These are phyloP conservation scores for Esox masquinongy DNA, from an alignment of 2,797 vertebrate genomes.

Conservation along the genomic window DNA sequence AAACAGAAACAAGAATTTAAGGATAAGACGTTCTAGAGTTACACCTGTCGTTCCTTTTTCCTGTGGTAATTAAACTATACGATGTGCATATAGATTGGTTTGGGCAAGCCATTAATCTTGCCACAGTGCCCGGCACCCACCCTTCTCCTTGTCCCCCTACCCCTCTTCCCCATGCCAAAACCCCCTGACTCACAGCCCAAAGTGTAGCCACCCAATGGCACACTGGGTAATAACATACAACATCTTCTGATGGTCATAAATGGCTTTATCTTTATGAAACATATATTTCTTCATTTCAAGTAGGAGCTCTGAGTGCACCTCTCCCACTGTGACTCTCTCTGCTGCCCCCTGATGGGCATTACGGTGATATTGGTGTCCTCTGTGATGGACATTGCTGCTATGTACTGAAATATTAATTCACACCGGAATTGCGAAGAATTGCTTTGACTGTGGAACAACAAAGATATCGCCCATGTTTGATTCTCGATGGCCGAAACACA, in stretches of 20 bases:
- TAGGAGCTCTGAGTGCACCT: conserved; percentile 31
- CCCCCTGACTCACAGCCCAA: conserved; percentile 9
- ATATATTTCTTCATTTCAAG: conserved; percentile 23
- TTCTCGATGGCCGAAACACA: too few relatives aligned
- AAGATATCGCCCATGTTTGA: too few relatives aligned
- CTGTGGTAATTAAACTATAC: conserved; percentile 64
- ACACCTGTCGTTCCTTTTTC: conserved; percentile 49
- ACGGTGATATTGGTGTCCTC: background rate
- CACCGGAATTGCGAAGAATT: background rate
- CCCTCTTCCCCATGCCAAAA: background rate
- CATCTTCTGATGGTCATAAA: conserved; percentile 44
- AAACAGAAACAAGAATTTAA: conserved; percentile 49
- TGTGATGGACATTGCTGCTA: background rate
- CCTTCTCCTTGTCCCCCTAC: background rate
- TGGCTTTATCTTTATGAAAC: conserved; percentile 50
- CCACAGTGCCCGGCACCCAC: conserved; percentile 44
- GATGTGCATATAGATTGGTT: conserved; percentile 62
- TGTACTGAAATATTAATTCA: background rate
- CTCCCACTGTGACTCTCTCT: conserved; percentile 18
- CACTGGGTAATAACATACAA: conserved; percentile 11
- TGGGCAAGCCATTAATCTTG: conserved; percentile 67
- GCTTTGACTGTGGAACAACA: background rate
- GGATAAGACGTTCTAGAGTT: conserved; percentile 45
- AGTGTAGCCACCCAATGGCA: background rate
- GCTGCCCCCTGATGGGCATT: conserved; percentile 31